Evolutionary conservation across 2,113 vertebrate species (phyloP), one percentile per base, ranked within the genome.

Genomic region (Agapornis roseicollis): DNA sequence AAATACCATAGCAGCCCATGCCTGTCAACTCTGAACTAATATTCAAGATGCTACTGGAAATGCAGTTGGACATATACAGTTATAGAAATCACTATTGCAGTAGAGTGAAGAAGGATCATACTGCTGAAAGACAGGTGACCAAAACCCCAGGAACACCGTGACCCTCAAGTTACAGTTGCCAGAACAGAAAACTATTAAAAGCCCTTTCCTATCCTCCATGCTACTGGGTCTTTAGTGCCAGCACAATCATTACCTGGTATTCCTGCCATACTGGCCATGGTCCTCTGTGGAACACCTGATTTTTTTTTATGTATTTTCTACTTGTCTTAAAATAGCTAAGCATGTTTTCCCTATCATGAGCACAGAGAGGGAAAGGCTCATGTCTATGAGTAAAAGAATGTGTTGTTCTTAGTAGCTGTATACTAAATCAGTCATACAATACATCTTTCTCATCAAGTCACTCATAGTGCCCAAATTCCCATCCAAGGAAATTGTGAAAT

Each of bases 201-300:
- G 2, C 2, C 12, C 15, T 19, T 78, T 71, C 72, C 74, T 71
- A 60, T 13, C 2, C 6, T 63, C 33, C 11, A 1, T 61, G 8
- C 35, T 84, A 28, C 27, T 80, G 35, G 50, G 61, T 37, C 63
- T 73, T 11, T 64, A 7, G 7, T 73, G 16, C 39, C 9, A 17
- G 42, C 2, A 3, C 6, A 80, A 35, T 41, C 8, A 6, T 35
- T 23, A 49, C 0, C 0, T 50, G 22, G 8, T 66, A 37, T 70
- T 63, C 14, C 46, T 93, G 46, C 50, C 20, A 1, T n/a, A 14
- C 10, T 42, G 25, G 14, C 18, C 1, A 0, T 6, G 3, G 22
- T 44, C 44, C 9, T 58, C 44, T 29, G 17, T 25, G 31, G 17
- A 22, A 10, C 23, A 58, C 2, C 1, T 18, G 11, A 39, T 82